Evolutionary conservation across 2,888 invertebrate genomes (phyloP).

Genomic region (Alloplasta piceator): DNA sequence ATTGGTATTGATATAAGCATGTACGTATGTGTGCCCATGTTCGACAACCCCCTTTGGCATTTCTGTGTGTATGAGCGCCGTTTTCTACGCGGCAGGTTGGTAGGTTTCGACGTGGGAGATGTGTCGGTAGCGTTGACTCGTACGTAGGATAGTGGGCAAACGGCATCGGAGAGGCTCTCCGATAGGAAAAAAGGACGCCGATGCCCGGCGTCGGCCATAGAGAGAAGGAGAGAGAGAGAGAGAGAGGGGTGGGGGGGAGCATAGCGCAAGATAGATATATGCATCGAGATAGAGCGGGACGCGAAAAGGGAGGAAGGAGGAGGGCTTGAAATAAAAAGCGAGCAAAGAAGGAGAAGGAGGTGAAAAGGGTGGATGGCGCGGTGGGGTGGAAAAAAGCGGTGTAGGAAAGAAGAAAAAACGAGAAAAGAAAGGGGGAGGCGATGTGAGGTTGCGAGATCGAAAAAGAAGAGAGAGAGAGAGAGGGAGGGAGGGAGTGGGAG

Average conservation of each 20-base stretch:
- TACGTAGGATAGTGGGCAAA: conserved; percentile 76
- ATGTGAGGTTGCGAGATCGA: conserved; percentile 55
- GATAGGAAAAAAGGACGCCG: conserved; percentile 79
- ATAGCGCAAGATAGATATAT: conserved; percentile 51
- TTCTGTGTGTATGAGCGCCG: conserved; percentile 10
- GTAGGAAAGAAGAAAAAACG: conserved; percentile 47
- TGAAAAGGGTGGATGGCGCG: conserved; percentile 77
- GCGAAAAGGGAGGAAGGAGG: conserved; percentile 47
- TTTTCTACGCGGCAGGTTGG: conserved; percentile 12
- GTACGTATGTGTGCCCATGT: conserved; percentile 43
- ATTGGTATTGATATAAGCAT: background rate
- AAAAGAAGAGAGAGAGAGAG: conserved; percentile 47
- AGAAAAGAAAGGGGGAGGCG: conserved; percentile 63
- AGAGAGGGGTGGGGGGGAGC: conserved; percentile 64
- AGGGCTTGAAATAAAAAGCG: conserved; percentile 61
- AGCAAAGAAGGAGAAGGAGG: conserved; percentile 66
- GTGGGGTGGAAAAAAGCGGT: conserved; percentile 54
- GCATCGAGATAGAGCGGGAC: conserved; percentile 40
- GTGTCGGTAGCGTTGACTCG: conserved; percentile 54
- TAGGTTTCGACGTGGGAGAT: conserved; percentile 35
- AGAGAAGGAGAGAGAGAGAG: conserved; percentile 48
- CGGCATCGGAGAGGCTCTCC: conserved; percentile 69
- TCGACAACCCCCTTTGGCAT: conserved; percentile 24
- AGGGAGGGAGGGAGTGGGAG: conserved; percentile 47
- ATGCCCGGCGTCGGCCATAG: conserved; percentile 70